Percentiles rank a stretch among this genome's conserved stretches.
These are phyloP conservation scores for Tragelaphus strepsiceros DNA, from an alignment of 2,113 vertebrate species.

Conservation along the genomic window DNA sequence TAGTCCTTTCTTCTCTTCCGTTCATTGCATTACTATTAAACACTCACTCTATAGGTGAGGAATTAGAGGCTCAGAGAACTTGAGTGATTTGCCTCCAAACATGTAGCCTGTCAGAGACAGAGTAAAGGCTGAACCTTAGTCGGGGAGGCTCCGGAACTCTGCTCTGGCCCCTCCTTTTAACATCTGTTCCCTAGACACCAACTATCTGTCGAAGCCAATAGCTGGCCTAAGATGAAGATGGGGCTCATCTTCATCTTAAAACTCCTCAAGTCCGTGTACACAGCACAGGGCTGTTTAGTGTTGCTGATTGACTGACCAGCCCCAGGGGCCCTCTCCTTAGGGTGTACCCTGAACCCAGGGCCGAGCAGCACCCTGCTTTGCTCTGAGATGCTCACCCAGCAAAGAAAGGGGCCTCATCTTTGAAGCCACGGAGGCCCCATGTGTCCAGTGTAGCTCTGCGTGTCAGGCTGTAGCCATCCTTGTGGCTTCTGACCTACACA, in stretches of 20 bases:
- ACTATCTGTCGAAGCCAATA: background rate
- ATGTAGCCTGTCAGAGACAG: background rate
- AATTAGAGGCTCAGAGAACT: background rate
- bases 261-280: background rate
- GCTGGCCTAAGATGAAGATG: too few species aligned
- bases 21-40: background rate
- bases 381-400: background rate
- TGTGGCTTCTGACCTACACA: background rate
- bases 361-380: background rate
- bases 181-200: background rate
- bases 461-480: background rate
- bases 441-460: background rate
- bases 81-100: background rate
- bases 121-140: background rate
- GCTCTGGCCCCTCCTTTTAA: background rate
- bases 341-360: background rate
- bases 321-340: background rate
- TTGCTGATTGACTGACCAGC: background rate
- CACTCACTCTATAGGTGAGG: background rate
- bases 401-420: background rate
- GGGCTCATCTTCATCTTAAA: background rate
- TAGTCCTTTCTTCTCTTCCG: background rate
- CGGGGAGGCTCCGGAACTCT: background rate
- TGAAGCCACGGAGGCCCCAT: fast-evolving
- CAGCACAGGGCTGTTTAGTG: background rate